Evolutionary conservation across 2,797 vertebrate species (phyloP).

Genomic region (Mormyrus proboscirostris): DNA sequence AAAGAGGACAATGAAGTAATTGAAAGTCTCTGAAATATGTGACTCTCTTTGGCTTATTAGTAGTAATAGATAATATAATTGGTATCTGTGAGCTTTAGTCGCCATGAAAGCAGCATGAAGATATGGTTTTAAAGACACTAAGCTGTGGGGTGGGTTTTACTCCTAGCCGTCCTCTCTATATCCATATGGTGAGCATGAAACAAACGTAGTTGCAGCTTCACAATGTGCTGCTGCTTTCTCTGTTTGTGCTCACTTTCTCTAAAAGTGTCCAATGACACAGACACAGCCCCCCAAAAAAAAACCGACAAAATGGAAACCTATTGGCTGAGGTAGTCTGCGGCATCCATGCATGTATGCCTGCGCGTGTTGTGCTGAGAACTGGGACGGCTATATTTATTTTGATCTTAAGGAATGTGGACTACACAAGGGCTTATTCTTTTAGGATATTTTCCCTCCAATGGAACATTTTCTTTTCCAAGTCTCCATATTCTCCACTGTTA

Average conservation of each 20-base stretch:
- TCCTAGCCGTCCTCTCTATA: background rate
- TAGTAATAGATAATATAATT: background rate
- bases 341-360: background rate
- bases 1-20: background rate
- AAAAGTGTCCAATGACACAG: background rate
- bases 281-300: background rate
- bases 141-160: background rate
- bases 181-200: background rate
- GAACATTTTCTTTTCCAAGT: slow-evolving; percentile 5
- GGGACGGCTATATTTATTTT: background rate
- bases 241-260: background rate
- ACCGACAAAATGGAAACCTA: background rate
- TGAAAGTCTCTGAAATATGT: background rate
- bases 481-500: background rate
- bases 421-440: background rate
- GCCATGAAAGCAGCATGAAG: background rate
- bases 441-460: background rate
- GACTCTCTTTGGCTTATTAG: background rate
- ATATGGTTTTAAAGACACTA: background rate
- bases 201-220: background rate
- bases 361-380: background rate
- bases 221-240: background rate
- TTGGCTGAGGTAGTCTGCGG: background rate
- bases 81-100: background rate
- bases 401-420: background rate